phyloP scores from a whole-genome alignment of 2,113 vertebrate species.

The Perca fluviatilis region DNA sequence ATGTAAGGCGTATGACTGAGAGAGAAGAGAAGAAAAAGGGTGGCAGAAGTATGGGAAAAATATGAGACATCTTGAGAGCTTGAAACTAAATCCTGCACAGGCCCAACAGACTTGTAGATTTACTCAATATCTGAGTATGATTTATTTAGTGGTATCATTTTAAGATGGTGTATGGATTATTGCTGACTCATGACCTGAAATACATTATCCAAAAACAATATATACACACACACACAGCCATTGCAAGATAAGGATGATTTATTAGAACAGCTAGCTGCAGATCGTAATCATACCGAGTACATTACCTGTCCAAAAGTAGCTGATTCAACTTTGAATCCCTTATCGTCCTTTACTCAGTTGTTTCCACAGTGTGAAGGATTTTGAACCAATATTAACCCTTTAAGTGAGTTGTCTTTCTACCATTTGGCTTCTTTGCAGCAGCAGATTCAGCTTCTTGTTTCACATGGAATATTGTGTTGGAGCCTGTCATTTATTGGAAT shows the following conservation, averaged over 20 bases:
- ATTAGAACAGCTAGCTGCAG: background rate
- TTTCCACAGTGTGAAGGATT: slow-evolving; percentile 2
- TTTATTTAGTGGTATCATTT: background rate
- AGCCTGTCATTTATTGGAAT: background rate
- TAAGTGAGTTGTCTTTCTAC: background rate
- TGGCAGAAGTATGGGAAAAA: background rate
- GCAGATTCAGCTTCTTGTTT: background rate
- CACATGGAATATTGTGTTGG: background rate
- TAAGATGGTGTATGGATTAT: background rate
- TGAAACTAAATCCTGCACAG: background rate
- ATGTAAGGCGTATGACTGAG: background rate
- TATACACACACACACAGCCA: background rate
- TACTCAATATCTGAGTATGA: background rate
- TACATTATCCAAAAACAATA: background rate
- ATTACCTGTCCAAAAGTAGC: slow-evolving; percentile 19
- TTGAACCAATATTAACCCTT: background rate
- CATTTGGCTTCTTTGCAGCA: background rate
- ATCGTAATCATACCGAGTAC: slow-evolving; percentile 3
- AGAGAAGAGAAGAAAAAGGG: background rate
- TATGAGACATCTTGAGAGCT: background rate
- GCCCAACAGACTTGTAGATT: background rate
- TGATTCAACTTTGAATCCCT: slow-evolving; percentile 19
- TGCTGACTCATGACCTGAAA: background rate
- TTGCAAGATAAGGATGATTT: slow-evolving; percentile 24
- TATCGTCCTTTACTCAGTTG: background rate